These are phyloP conservation scores for Chaetophractus vellerosus DNA, from an alignment of 2,797 vertebrate genomes.

Conservation along the genomic window DNA sequence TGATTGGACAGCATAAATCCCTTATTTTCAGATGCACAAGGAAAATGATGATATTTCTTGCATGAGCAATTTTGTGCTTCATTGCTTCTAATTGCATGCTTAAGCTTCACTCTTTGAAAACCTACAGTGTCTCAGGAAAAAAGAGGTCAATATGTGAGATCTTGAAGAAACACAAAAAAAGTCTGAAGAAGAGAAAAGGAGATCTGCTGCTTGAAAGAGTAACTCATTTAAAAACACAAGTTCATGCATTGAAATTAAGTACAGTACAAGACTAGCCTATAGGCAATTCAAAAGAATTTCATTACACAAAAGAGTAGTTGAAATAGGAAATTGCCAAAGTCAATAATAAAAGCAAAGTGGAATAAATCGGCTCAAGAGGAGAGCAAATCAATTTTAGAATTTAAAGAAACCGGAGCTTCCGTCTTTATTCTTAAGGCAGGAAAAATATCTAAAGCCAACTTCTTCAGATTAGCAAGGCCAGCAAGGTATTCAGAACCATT, in stretches of 20 bases:
- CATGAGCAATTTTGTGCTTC: slow-evolving; percentile 78
- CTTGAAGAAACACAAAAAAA: slow-evolving; percentile 64
- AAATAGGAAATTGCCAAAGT: slow-evolving; percentile 77
- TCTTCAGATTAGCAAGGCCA: not conserved
- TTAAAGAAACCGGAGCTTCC: not conserved
- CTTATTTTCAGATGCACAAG: slow-evolving; percentile 78
- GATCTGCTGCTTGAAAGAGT: slow-evolving; percentile 49
- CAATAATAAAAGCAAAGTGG: slow-evolving; percentile 76
- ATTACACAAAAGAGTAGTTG: slow-evolving; percentile 61
- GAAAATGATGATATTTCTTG: slow-evolving; percentile 82
- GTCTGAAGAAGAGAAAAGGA: slow-evolving; percentile 43
- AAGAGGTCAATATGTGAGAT: slow-evolving; percentile 67
- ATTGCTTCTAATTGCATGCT: slow-evolving; percentile 62
- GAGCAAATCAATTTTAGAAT: slow-evolving; percentile 67
- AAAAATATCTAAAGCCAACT: slow-evolving; percentile 53
- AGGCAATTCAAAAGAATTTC: slow-evolving; percentile 73
- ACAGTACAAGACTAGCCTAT: slow-evolving; percentile 52
- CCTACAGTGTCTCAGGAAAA: slow-evolving; percentile 62
- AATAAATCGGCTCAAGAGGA: slow-evolving; percentile 79
- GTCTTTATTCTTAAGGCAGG: slow-evolving; percentile 29
- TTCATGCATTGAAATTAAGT: slow-evolving; percentile 63
- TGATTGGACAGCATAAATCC: slow-evolving; percentile 51
- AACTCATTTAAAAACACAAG: slow-evolving; percentile 79
- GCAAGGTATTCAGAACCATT: slow-evolving; percentile 6
- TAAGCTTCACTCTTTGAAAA: slow-evolving; percentile 71